Conservation (phyloP, 2,888 invertebrate species). For the Callosobruchus maculatus region DNA sequence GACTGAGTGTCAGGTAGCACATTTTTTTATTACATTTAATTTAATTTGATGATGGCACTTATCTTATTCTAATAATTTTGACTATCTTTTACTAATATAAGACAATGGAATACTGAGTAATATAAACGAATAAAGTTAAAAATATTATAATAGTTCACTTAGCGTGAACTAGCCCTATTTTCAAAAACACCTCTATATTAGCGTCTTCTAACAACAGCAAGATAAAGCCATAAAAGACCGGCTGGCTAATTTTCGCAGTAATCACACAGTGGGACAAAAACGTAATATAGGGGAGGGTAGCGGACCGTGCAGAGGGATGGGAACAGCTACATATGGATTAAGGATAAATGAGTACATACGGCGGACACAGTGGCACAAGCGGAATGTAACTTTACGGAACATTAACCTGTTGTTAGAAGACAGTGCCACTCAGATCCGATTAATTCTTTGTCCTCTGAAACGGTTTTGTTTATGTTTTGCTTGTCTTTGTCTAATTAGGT, state of each 20-base stretch:
- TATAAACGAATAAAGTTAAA: no score
- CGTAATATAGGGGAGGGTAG: neutral
- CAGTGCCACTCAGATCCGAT: constrained; percentile 36
- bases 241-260: neutral
- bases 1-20: no score
- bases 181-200: neutral
- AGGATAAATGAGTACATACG: constrained; percentile 35
- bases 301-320: neutral
- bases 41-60: no score
- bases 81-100: no score
- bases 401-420: constrained; percentile 45
- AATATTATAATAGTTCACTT: no score
- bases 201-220: neutral
- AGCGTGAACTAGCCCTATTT: no score
- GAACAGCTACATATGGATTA: constrained; percentile 5
- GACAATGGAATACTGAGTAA: no score
- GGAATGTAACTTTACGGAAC: constrained; percentile 42
- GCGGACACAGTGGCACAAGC: constrained; percentile 23
- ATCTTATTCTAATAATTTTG: no score
- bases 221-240: neutral
- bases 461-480: neutral
- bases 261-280: neutral
- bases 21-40: no score
- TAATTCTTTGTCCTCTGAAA: constrained; percentile 28
- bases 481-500: neutral